phyloP scores from a whole-genome alignment of 2,888 invertebrate genomes.

The Bombyx huttoni region DNA sequence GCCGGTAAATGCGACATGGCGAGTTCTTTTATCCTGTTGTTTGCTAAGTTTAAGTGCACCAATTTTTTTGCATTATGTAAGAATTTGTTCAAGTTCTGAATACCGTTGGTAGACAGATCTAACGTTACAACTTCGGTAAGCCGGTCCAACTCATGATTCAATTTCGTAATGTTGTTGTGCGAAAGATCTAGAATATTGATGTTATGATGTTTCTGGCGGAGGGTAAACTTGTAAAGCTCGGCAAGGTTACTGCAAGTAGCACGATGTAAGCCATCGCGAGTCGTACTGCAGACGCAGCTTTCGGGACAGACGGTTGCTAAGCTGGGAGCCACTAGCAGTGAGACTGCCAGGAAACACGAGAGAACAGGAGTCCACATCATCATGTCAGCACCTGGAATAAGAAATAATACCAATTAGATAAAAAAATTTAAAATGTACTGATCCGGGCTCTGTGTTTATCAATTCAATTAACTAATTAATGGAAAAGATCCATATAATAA shows the following conservation, averaged over 20 bases:
- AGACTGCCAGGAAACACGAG: conserved; percentile 37
- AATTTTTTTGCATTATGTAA: conserved; percentile 72
- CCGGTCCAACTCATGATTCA: conserved; percentile 69
- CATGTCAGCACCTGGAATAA: conserved; percentile 56
- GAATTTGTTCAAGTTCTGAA: conserved; percentile 72
- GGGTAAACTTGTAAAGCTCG: conserved; percentile 78
- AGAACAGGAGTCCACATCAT: conserved; percentile 43
- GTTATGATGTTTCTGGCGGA: conserved; percentile 63
- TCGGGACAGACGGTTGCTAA: conserved; percentile 62
- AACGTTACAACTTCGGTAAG: conserved; percentile 74
- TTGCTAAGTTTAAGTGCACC: conserved; percentile 72
- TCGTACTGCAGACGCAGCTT: conserved; percentile 70
- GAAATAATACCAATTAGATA: neutral
- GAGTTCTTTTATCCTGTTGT: conserved; percentile 71
- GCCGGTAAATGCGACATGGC: conserved; percentile 68
- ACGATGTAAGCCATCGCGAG: conserved; percentile 79
- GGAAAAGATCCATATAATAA: no score
- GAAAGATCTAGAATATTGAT: conserved; percentile 75
- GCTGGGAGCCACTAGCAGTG: conserved; percentile 34
- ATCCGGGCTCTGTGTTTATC: no score
- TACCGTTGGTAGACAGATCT: conserved; percentile 75
- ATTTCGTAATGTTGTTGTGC: conserved; percentile 72
- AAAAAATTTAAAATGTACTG: neutral
- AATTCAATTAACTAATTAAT: no score
- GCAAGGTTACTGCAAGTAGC: conserved; percentile 78